Base-by-base conservation (phyloP, 1,140 invertebrate species). In the Bombus breviceps region DNA sequence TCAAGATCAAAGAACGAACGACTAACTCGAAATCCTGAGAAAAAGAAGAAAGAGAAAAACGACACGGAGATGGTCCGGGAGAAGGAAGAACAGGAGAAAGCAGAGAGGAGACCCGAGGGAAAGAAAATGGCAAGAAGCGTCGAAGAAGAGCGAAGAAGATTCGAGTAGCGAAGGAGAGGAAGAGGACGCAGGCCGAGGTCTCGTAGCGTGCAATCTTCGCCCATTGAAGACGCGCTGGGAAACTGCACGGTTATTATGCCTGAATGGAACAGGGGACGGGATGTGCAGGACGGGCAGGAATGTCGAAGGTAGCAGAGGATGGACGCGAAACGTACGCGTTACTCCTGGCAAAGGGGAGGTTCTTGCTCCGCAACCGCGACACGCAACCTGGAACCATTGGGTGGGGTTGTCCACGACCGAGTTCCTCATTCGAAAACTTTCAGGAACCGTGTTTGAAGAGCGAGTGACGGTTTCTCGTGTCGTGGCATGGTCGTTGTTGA, bases 171-270 rank as follows among this genome's bases (percentile, higher is more conserved):
- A 64, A 87, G 77, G 82, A 89, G 87, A 89, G 59, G 85, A 83
- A 85, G 89, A 87, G 77, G 88, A 91, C 87, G 88, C 88, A 92
- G 91, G 89, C 90, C 83, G 92, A 93, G 92, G 92, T 92, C 93
- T 94, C 84, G 92, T 93, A 94, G 93, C 94, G 90, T 95, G 94
- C 94, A 95, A 95, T 95, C 94, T 95, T 94, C 91, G 91, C 86
- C 93, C 94, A 95, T 95, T 95, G 94, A 95, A 94, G 93, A 94
- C 92, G 92, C 92, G 91, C 93, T 95, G 94, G 94, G 94, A 95
- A 95, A 95, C 93, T 95, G 94, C 93, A 93, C 92, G 93, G 94
- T 94, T 95, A 95, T 95, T 95, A 94, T 94, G 92, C 91, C 91
- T 95, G 91, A 95, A 95, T 95, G 93, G 92, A 91, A 94, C 88